Base-by-base conservation (phyloP, 2,888 invertebrate species). In the Terebella lapidaria region DNA sequence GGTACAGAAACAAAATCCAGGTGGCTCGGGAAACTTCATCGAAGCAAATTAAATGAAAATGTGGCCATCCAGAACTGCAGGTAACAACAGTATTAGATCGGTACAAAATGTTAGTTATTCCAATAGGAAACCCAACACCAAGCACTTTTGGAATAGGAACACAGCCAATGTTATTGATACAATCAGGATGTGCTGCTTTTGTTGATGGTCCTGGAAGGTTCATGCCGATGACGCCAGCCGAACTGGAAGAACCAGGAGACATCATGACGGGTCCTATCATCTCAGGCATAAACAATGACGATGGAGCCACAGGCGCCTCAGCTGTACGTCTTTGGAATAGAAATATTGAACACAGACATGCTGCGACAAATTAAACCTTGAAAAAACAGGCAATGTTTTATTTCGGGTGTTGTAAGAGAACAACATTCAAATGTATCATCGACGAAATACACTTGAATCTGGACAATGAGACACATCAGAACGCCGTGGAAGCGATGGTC, bases 101-200 rank as follows among this genome's bases (percentile, higher is more conserved):
- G n/a, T n/a, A n/a, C n/a, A n/a, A n/a, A n/a, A n/a, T n/a, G n/a
- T n/a, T n/a, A n/a, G n/a, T n/a, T n/a, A n/a, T n/a, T n/a, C n/a
- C n/a, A n/a, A n/a, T n/a, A n/a, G n/a, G n/a, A n/a, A n/a, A n/a
- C n/a, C n/a, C n/a, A n/a, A n/a, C n/a, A n/a, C n/a, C n/a, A n/a
- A n/a, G n/a, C n/a, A n/a, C n/a, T n/a, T n/a, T n/a, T n/a, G n/a
- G n/a, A n/a, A n/a, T n/a, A n/a, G n/a, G n/a, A n/a, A n/a, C n/a
- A n/a, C n/a, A n/a, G n/a, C n/a, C n/a, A n/a, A n/a, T n/a, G n/a
- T n/a, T n/a, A n/a, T n/a, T n/a, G n/a, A n/a, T n/a, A n/a, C n/a
- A n/a, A n/a, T n/a, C n/a, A n/a, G 66, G 66, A 2, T 65, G 58
- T 56, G 66, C 64, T 18, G 64, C 66, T 22, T 57, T 65, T 15